Base-by-base conservation (phyloP, 1,140 invertebrate species). In the Spodoptera frugiperda region DNA sequence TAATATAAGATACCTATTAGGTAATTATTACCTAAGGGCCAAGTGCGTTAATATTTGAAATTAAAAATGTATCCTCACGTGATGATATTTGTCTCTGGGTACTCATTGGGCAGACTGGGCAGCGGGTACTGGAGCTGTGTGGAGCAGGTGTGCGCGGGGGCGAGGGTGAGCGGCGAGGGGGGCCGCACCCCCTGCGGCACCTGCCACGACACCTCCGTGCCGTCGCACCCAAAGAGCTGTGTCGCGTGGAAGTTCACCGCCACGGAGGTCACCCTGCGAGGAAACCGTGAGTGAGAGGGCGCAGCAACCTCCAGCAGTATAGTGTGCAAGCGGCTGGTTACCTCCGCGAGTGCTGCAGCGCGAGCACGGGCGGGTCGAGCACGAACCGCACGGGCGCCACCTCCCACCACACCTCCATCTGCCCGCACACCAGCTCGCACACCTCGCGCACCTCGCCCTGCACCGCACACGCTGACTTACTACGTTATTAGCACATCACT, bases 361-460 rank as follows among this genome's bases (percentile, higher is more conserved):
- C 48, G 12, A 91, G 15, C 10, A 82, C 30, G 0, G 82, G 83
- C 0, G 89, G 89, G 19, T 90, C 81, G 2, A 92, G 30, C 11
- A 85, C 78, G 57, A 91, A 90, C 0, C 85, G 79, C 14, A 89
- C 55, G 0, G 91, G 89, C 4, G 78, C 88, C 25, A 91, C 88
- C 44, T 87, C 81, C 91, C 91, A 91, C 88, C 89, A 90, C 21
- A 92, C 89, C 46, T 92, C 91, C 63, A 92, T 30, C 68, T 92
- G 84, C 2, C 76, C 81, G 25, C 79, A 82, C 54, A 92, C 82
- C 53, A 92, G 75, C 9, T 90, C 86, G 67, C 86, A 89, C 14
- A 90, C 80, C 53, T 82, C 78, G 4, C 82, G 85, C 1, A 70
- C 30, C 76, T 81, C 81, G 8, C 63, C 73, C 83, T 86, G 46